Base-by-base conservation (phyloP, 2,113 vertebrate species). In the Aptenodytes patagonicus region DNA sequence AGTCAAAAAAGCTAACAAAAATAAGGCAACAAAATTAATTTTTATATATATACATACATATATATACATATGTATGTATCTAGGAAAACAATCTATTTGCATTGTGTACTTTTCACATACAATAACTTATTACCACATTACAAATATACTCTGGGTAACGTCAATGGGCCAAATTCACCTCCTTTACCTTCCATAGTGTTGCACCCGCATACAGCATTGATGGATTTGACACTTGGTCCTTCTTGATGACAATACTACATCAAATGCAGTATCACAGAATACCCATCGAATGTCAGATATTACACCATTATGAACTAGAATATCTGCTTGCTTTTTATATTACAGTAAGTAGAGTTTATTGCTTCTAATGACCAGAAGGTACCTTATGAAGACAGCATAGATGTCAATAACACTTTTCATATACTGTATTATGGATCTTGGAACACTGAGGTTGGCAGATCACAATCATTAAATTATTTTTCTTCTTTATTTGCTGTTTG, bases 291-390 rank as follows among this genome's bases (percentile, higher is more conserved):
- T 93, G 34, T 62, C 77, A 88, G 81, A 79, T 88, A 85, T 78
- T 40, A 96, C 82, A 96, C 44, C 36, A 77, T 92, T 88, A 90
- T 49, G 52, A 85, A 92, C 90, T 83, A 95, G 71, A 93, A 70
- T 94, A 95, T 97, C 82, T 49, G 65, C 89, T 95, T 73, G 34
- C 46, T 93, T 90, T 96, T 94, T 90, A 83, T 88, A 80, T 94
- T 94, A 97, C 93, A 97, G 90, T 91, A 94, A 91, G 66, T 95
- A 87, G 72, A 96, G 46, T 96, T 98, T 98, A 98, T 98, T 98
- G 98, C 98, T 98, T 98, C 97, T 98, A 93, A 96, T 85, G 89
- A 96, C 78, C 94, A 95, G 93, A 95, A 98, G 89, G 93, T 93
- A 95, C 83, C 87, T 90, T 93, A 85, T 94, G 78, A 77, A 92